Evolutionary conservation across 2,113 vertebrate genomes (phyloP).

Genomic region (Erinaceus europaeus): DNA sequence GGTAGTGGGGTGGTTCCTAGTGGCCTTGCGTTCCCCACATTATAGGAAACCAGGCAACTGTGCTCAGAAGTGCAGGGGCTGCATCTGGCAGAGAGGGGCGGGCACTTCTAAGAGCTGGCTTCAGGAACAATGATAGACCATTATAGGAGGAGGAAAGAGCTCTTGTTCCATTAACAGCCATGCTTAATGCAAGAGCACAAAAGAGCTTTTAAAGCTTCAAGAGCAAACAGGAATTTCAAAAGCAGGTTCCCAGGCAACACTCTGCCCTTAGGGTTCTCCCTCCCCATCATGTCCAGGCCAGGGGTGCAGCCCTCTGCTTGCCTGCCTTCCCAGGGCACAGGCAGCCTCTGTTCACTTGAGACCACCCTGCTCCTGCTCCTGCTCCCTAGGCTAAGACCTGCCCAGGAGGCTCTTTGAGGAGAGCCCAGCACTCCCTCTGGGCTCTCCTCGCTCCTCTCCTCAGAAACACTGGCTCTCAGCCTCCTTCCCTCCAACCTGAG

Average conservation of each 20-base stretch:
- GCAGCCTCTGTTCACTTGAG: too few relatives aligned
- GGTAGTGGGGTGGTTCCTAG: neutral
- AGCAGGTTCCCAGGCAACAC: neutral
- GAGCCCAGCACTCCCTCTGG: neutral
- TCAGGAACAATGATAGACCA: neutral
- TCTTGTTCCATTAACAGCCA: neutral
- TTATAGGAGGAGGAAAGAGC: neutral
- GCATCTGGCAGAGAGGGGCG: neutral
- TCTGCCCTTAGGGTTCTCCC: neutral
- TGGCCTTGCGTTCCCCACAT: neutral
- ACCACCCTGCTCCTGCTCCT: too few relatives aligned
- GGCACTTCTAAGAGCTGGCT: neutral
- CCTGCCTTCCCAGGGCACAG: too few relatives aligned
- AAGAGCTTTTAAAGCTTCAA: slow-evolving; percentile 33
- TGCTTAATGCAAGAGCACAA: neutral
- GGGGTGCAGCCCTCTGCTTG: too few relatives aligned
- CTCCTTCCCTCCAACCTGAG: fast-evolving
- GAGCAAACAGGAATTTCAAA: neutral
- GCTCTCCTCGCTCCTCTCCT: neutral
- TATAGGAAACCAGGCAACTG: neutral
- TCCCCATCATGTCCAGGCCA: too few relatives aligned
- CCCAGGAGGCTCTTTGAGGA: neutral
- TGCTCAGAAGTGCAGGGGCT: neutral
- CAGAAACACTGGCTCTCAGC: too few relatives aligned
- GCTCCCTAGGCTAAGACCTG: fast-evolving